phyloP scores from a whole-genome alignment of 2,113 vertebrate genomes.

The Cervus canadensis region DNA sequence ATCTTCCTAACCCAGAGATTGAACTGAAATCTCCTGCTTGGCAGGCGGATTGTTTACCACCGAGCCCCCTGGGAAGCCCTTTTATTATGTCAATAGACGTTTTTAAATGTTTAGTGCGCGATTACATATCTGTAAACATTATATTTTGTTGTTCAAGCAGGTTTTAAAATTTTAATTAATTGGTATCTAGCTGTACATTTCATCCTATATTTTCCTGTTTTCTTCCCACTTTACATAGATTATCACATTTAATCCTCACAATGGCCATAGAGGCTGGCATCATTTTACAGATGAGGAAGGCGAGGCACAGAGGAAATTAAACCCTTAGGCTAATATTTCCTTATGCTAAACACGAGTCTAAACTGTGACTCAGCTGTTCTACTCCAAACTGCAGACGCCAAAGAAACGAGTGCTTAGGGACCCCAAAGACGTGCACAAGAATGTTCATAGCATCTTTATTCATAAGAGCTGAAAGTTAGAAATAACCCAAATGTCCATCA shows the following conservation, averaged over 20 bases:
- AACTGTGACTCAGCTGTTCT: neutral
- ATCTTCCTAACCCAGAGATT: neutral
- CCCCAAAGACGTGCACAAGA: accelerated
- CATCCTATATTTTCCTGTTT: too few species aligned
- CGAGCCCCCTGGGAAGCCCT: neutral
- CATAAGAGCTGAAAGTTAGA: neutral
- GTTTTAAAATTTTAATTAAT: neutral
- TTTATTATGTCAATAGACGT: neutral
- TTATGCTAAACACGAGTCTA: accelerated
- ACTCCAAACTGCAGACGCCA: neutral
- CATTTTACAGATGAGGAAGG: neutral
- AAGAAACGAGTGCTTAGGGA: neutral
- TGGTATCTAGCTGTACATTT: neutral
- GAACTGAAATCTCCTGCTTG: neutral
- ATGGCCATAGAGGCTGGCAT: neutral
- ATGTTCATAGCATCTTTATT: neutral
- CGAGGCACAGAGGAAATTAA: neutral
- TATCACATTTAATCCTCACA: neutral
- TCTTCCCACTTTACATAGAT: neutral
- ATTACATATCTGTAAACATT: neutral
- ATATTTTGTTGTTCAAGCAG: neutral
- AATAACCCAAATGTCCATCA: neutral
- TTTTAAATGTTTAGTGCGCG: neutral
- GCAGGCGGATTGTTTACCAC: neutral
- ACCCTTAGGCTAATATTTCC: too few species aligned